A percentile compares a stretch with the other conserved stretches of the same genome.
Evolutionary conservation across 2,888 invertebrate genomes (phyloP).

Genomic region (Eupithecia abbreviata): DNA sequence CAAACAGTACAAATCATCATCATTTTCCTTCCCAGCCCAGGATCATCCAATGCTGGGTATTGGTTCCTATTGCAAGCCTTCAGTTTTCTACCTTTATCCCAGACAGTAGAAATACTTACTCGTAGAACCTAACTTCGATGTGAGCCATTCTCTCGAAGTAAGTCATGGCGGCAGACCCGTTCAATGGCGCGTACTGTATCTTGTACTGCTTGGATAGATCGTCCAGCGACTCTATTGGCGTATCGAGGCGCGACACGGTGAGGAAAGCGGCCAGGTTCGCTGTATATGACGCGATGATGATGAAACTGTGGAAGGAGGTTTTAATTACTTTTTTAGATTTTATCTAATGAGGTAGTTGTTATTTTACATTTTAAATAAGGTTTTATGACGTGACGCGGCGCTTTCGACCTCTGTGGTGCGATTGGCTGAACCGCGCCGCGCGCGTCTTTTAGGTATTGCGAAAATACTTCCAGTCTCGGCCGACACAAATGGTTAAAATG

Average conservation of each 20-base stretch:
- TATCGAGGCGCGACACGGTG: conserved; percentile 96
- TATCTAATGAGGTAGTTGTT: neutral
- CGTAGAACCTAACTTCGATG: conserved; percentile 97
- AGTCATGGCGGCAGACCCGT: conserved; percentile 94
- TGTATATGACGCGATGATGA: conserved; percentile 99
- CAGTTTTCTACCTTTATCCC: neutral
- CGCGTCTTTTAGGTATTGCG: neutral
- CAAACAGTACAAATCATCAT: neutral
- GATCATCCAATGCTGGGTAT: neutral
- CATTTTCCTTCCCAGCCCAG: neutral
- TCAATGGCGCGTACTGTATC: conserved; percentile 96
- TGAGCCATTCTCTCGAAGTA: conserved; percentile 98
- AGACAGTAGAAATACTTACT: conserved; percentile 84
- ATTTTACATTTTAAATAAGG: neutral
- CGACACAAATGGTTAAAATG: neutral
- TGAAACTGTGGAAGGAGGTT: conserved; percentile 84
- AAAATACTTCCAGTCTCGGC: neutral
- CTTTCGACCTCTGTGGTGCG: neutral
- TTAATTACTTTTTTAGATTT: conserved; percentile 1
- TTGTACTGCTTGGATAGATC: conserved; percentile 98
- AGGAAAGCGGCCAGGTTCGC: conserved; percentile 99
- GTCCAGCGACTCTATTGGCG: conserved; percentile 96
- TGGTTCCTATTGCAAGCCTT: neutral
- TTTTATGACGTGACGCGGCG: neutral
- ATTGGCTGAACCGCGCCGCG: too few species aligned